Evolutionary conservation across 1,140 invertebrate species (phyloP), one percentile per base, ranked within the genome.

Genomic region (Mactra quadrangularis): DNA sequence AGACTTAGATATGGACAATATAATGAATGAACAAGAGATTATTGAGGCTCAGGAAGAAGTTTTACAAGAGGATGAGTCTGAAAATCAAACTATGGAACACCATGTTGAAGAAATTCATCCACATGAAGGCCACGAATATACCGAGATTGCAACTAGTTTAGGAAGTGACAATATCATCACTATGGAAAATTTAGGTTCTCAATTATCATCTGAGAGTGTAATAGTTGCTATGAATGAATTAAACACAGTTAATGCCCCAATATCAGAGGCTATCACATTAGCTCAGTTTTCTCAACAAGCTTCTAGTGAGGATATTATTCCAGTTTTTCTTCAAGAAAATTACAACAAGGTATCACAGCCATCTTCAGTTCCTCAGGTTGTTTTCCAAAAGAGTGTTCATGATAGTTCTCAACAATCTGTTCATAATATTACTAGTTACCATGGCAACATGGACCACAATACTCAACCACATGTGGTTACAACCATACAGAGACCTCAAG

Each of bases 201-300:
- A 64, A 13, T 55, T 55, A 27, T 55, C 53, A 6, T 55, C 27
- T n/a, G 27, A 55, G n/a, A 55, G 19, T 22, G 19, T 27, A 9
- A n/a, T 55, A 6, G 53, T 55, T 6, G 27, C 53, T 22, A 55
- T 55, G 53, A 55, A 55, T n/a, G 27, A 27, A 55, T 55, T 55
- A 19, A n/a, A 41, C 38, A 41, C 38, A 7, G 38, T 25, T 25
- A 57, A 57, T 57, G 41, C 45, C 35, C 77, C 66, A n/a, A 81
- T 81, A 22, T 68, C 77, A 38, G 77, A 81, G 25, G 77, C 77
- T 17, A 81, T 81, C 22, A 81, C 77, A 13, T 64, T 81, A 4
- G 77, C 77, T 41, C 77, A 81, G 38, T 55, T 81, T 47, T 81
- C 77, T 22, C 77, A 81, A n/a, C 77, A 81, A 31, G 74, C 22